Percentiles rank a stretch among this genome's conserved stretches.
Evolutionary conservation across 1,140 invertebrate species (phyloP).

Genomic region (Brachionus asplanchnoidis): DNA sequence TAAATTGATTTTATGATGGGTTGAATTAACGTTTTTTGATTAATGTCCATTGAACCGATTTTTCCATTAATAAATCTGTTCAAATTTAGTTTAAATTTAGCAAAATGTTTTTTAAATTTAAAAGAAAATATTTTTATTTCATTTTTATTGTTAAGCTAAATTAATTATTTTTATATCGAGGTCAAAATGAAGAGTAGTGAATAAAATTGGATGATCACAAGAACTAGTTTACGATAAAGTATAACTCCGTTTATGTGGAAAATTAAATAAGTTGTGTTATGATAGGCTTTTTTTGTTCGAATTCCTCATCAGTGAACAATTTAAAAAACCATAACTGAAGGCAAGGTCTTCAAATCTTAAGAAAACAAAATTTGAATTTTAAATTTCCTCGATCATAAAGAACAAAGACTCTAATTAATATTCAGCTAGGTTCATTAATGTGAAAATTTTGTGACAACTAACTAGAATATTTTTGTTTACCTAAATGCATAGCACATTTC

Average conservation of each 20-base stretch:
- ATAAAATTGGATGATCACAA: background rate
- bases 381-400: slow-evolving; percentile 8
- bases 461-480: background rate
- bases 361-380: slow-evolving; percentile 29
- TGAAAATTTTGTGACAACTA: slow-evolving; percentile 4
- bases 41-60: background rate
- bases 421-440: slow-evolving; percentile 22
- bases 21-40: background rate
- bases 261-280: slow-evolving; percentile 32
- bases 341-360: background rate
- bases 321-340: background rate
- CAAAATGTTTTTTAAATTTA: background rate
- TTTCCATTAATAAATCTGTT: background rate
- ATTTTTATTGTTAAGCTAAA: background rate
- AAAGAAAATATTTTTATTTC: background rate
- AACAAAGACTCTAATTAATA: background rate
- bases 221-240: background rate
- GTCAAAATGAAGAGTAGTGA: background rate
- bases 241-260: background rate
- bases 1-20: background rate
- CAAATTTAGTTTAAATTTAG: background rate
- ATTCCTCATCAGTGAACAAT: background rate
- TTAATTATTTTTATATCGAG: background rate
- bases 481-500: background rate
- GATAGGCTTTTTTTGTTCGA: slow-evolving; percentile 29